Evolutionary conservation across 2,797 vertebrate species (phyloP), one percentile per base, ranked within the genome.

Genomic region (Malurus splendens): DNA sequence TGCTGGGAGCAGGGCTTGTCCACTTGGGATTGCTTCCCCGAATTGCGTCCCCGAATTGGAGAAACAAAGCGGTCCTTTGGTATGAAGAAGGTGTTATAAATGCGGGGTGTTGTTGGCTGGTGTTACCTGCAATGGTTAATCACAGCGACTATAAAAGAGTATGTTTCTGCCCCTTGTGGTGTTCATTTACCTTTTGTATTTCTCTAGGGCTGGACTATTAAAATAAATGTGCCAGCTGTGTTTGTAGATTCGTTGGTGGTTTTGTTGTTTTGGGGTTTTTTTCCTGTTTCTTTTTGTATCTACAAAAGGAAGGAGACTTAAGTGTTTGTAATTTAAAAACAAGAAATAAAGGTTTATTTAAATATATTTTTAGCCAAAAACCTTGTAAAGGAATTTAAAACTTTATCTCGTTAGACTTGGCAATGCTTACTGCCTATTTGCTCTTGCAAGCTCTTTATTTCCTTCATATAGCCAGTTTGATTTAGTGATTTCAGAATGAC

Each of bases 11-110:
- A 0, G 41, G 17, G 56, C 22, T 59, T 4, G 20, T 30, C 51
- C 54, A 3, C 8, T 1, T 8, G 54, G 61, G 14, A 17, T 7
- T 32, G 38, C 17, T 15, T 50, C 32, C 30, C 41, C 22, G 6
- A 17, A 1, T 18, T 22, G 4, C 66, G 15, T 41, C 80, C 33
- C 33, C 55, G 15, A 24, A 9, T 4, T 2, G 33, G 18, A 13
- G 82, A 13, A 68, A 90, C 92, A 92, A 95, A 95, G 94, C 78
- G 38, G 24, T 82, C 32, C 52, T 54, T 20, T 12, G 65, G 13
- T 15, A 10, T 0, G 66, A 24, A 22, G 60, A 20, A 44, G 78
- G 8, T 27, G 80, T 18, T 77, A 32, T 2, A 7, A 15, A 4
- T 19, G 66, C 4, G 15, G 14, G 44, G 18, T 12, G 30, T 11